These are phyloP conservation scores for Tetramorium simillimum DNA, from an alignment of 1,140 invertebrate species.

Conservation along the genomic window DNA sequence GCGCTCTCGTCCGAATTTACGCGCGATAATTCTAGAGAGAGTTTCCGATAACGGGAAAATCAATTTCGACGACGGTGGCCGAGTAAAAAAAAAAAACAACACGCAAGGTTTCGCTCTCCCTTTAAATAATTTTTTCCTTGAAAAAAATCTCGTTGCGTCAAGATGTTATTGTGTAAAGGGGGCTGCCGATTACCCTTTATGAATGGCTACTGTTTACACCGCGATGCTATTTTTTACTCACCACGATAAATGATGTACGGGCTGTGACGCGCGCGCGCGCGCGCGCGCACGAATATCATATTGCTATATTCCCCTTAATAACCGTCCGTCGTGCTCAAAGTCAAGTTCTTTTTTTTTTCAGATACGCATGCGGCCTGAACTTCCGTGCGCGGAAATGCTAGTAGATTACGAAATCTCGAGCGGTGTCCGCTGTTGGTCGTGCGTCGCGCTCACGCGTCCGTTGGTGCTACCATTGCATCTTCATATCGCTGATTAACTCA, in stretches of 20 bases:
- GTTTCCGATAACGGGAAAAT: neutral
- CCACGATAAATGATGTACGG: neutral
- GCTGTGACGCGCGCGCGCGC: neutral
- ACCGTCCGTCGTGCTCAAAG: neutral
- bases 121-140: constrained; percentile 2
- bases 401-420: constrained; percentile 54
- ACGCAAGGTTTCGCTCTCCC: neutral
- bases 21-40: neutral
- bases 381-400: constrained; percentile 42
- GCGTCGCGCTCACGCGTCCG: neutral
- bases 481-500: constrained; percentile 12
- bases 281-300: neutral
- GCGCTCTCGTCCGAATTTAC: neutral
- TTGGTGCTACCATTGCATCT: neutral
- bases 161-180: neutral
- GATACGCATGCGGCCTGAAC: constrained; percentile 59
- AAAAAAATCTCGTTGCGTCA: neutral
- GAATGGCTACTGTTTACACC: neutral
- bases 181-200: neutral
- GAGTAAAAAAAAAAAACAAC: neutral
- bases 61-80: neutral
- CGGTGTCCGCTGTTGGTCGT: neutral
- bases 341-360: constrained; percentile 1
- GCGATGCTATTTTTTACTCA: constrained; percentile 17
- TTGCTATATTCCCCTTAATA: neutral